These are phyloP conservation scores for Falcaria lacertinaria DNA, from an alignment of 2,888 invertebrate species.

Conservation along the genomic window DNA sequence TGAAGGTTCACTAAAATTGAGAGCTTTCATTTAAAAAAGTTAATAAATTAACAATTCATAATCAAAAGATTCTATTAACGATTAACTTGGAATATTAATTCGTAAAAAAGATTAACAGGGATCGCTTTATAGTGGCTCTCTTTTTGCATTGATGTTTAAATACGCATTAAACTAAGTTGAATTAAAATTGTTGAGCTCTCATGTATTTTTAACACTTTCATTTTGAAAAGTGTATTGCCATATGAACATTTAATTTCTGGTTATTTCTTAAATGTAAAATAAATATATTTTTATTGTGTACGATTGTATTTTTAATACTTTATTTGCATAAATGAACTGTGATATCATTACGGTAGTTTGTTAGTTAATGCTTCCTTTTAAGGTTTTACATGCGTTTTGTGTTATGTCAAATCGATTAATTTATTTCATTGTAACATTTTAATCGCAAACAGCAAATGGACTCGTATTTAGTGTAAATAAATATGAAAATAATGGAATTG, in stretches of 20 bases:
- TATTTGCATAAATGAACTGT: constrained; percentile 79
- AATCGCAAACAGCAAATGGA: constrained; percentile 32
- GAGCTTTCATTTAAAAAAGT: too few relatives aligned
- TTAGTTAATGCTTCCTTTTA: constrained; percentile 66
- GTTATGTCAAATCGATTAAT: constrained; percentile 11
- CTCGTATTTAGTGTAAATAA: constrained; percentile 59
- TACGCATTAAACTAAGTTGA: not conserved
- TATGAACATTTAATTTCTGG: constrained; percentile 33
- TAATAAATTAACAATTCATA: too few relatives aligned
- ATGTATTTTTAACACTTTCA: not conserved
- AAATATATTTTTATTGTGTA: constrained; percentile 30
- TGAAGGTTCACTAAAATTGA: too few relatives aligned
- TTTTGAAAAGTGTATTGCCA: constrained; percentile 42
- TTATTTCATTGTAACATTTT: constrained; percentile 15
- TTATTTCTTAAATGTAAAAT: constrained; percentile 16
- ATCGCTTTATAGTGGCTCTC: too few relatives aligned
- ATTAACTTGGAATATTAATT: too few relatives aligned
- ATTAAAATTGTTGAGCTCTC: not conserved
- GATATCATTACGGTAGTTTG: constrained; percentile 73
- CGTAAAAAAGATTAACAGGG: too few relatives aligned
- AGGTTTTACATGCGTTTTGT: constrained; percentile 1
- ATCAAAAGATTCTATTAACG: too few relatives aligned
- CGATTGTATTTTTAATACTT: constrained; percentile 43
- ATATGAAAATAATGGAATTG: constrained; percentile 69
- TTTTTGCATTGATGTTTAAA: too few relatives aligned